Base-by-base conservation (phyloP, 2,888 invertebrate species). In the Dascillus cervinus region DNA sequence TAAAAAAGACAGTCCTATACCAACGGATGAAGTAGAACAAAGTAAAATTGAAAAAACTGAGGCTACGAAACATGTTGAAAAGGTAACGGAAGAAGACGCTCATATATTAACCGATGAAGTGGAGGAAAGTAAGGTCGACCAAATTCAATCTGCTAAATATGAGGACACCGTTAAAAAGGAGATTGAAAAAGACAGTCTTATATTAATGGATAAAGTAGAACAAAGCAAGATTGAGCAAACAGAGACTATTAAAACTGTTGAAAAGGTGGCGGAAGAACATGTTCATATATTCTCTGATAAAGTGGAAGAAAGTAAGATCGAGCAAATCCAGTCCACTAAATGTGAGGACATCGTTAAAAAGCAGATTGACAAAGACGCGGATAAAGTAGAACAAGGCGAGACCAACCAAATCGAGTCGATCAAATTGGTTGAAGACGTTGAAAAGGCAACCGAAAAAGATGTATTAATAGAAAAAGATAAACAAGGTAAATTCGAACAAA, bases 101-200 rank as follows among this genome's bases (percentile, higher is more conserved):
- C 11, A 24, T 24, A 12, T 24, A 12, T 11, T 12, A 11, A 12
- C 11, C 11, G 24, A 12, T 12, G 13, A 17, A 17, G 8, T n/a
- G n/a, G n/a, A n/a, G n/a, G n/a, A n/a, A n/a, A n/a, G n/a, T n/a
- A n/a, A n/a, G n/a, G n/a, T n/a, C n/a, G n/a, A n/a, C n/a, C n/a
- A n/a, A n/a, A 17, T 17, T 17, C 26, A 32, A 11, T 22, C 34
- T 3, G 3, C 31, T 21, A 28, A 37, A 23, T 21, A 32, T 12
- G 29, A 22, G 10, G 23, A 34, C 25, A 30, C 31, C 19, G 34
- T 33, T 31, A 32, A 31, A 28, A 39, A 30, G 23, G 31, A 30
- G 29, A 37, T 23, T 13, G 28, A 11, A 31, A 17, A 32, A 13
- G 32, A 29, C 11, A 22, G 17, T 17, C 17, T 17, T 4, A 17